A percentile compares a stretch with the other conserved stretches of the same genome.
Evolutionary conservation across 2,888 invertebrate genomes (phyloP).

Genomic region (Anoplius nigerrimus): DNA sequence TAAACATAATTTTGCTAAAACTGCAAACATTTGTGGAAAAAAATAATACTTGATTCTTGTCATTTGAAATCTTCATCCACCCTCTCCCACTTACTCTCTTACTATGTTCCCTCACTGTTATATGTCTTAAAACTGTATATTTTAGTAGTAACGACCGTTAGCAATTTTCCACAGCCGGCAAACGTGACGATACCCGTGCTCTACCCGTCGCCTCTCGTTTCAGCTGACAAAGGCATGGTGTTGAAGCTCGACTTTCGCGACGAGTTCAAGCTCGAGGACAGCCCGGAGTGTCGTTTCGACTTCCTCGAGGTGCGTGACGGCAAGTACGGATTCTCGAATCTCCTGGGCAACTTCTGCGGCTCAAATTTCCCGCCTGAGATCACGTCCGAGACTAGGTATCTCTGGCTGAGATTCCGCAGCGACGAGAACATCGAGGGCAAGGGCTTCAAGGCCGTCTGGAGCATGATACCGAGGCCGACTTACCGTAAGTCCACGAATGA

Average conservation of each 20-base stretch:
- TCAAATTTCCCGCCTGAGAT: slow-evolving; percentile 84
- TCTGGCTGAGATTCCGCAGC: slow-evolving; percentile 86
- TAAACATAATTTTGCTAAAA: no score
- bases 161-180: no score
- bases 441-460: slow-evolving; percentile 88
- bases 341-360: slow-evolving; percentile 84
- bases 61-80: no score
- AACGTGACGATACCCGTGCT: no score
- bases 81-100: no score
- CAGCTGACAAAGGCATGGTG: slow-evolving; percentile 81
- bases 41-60: no score
- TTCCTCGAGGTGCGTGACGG: slow-evolving; percentile 90
- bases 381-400: slow-evolving; percentile 83
- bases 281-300: slow-evolving; percentile 85
- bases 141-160: no score
- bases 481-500: slow-evolving; percentile 77
- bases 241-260: slow-evolving; percentile 88
- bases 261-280: slow-evolving; percentile 83
- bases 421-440: slow-evolving; percentile 88
- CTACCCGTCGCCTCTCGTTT: slow-evolving; percentile 31
- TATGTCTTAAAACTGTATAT: no score
- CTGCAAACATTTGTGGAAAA: no score
- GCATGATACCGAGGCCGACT: slow-evolving; percentile 79
- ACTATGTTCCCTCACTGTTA: no score
- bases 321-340: slow-evolving; percentile 84